A percentile compares a stretch with the other conserved stretches of the same genome.
Evolutionary conservation across 2,797 vertebrate species (phyloP).

Genomic region (Cetoscarus ocellatus): DNA sequence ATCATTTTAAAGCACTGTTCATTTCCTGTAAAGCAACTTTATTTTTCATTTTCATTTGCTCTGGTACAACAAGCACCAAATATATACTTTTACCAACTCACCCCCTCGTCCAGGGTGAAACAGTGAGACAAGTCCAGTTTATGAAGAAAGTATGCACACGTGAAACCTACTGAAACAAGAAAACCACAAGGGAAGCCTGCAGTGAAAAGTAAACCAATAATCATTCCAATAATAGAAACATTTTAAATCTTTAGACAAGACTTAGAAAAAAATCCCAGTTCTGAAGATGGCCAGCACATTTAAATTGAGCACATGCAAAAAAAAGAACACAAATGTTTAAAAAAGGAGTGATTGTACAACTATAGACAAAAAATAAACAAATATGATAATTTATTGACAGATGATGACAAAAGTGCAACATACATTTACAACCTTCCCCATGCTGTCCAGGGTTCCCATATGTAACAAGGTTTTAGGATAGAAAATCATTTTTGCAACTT

Average conservation of each 20-base stretch:
- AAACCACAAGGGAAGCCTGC: constrained; percentile 16
- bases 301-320: constrained; percentile 86
- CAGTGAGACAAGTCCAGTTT: constrained; percentile 20
- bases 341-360: constrained; percentile 89
- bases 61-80: constrained; percentile 48
- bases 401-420: constrained; percentile 52
- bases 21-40: constrained; percentile 74
- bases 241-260: constrained; percentile 55
- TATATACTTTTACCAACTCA: neutral
- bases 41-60: constrained; percentile 64
- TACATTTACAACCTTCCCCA: constrained; percentile 14
- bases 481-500: constrained; percentile 7
- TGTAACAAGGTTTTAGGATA: constrained; percentile 3
- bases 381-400: constrained; percentile 45
- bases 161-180: constrained; percentile 37
- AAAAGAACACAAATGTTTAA: constrained; percentile 77
- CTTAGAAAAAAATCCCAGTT: constrained; percentile 30
- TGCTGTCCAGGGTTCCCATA: constrained; percentile 9
- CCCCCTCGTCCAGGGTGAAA: constrained; percentile 3
- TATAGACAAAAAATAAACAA: constrained; percentile 86
- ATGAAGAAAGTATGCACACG: constrained; percentile 24
- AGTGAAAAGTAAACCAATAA: constrained; percentile 26
- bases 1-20: neutral
- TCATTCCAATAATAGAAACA: constrained; percentile 32
- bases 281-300: constrained; percentile 74